Conservation (phyloP, 2,797 vertebrate genomes). For the Chiroxiphia lanceolata region DNA sequence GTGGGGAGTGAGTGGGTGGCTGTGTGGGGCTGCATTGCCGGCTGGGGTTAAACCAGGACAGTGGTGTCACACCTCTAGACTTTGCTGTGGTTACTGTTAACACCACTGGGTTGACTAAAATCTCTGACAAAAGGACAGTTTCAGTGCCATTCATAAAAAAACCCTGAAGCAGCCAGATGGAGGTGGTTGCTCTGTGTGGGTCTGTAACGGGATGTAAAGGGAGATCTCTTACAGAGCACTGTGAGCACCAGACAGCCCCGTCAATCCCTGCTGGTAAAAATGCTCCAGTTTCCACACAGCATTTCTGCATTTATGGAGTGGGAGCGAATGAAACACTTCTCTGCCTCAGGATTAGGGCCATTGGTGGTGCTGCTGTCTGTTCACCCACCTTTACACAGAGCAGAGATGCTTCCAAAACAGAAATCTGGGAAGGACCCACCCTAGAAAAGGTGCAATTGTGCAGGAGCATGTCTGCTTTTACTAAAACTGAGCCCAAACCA, state of each 20-base stretch:
- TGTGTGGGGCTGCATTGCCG: neutral
- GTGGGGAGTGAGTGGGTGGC: neutral
- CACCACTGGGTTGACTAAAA: neutral
- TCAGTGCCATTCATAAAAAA: neutral
- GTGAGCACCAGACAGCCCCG: neutral
- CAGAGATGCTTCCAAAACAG: neutral
- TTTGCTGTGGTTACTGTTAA: neutral
- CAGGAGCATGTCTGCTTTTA: neutral
- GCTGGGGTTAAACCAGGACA: neutral
- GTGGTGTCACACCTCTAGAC: neutral
- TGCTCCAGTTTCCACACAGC: neutral
- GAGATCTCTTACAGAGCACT: neutral
- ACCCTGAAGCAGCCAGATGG: fast-evolving
- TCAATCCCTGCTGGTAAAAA: neutral
- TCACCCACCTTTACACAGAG: neutral
- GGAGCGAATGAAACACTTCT: neutral
- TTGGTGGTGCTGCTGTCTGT: neutral
- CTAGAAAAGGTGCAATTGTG: neutral
- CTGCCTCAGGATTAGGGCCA: neutral
- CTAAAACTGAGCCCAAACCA: neutral
- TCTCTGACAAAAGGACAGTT: neutral
- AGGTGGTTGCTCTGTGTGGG: neutral
- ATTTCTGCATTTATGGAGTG: neutral
- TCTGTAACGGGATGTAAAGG: neutral
- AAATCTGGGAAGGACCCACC: neutral